A percentile compares a stretch with the other conserved stretches of the same genome.
Evolutionary conservation across 2,888 invertebrate genomes (phyloP).

Genomic region (Acholoe squamosa): DNA sequence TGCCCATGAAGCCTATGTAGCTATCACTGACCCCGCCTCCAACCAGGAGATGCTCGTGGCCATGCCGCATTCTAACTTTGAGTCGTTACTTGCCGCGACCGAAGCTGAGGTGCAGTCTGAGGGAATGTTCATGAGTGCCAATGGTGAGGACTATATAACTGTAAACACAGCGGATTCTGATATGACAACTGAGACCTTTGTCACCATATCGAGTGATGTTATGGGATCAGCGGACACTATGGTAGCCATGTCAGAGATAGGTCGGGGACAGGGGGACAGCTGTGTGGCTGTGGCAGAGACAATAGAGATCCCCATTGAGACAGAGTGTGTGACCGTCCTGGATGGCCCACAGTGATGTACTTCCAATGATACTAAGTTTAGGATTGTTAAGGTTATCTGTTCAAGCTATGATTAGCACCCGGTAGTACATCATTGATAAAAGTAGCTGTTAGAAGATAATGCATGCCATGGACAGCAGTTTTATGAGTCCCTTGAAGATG

Average conservation of each 20-base stretch:
- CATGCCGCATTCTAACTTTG: constrained; percentile 57
- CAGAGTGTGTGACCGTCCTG: constrained; percentile 47
- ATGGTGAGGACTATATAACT: constrained; percentile 46
- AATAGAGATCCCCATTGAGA: constrained; percentile 62
- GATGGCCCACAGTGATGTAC: not conserved
- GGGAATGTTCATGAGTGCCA: not conserved
- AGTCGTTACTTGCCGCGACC: constrained; percentile 57
- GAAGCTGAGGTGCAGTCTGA: constrained; percentile 1
- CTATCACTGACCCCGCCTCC: constrained; percentile 63
- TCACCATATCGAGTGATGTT: not conserved
- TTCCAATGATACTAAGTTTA: too few relatives aligned
- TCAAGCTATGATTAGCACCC: too few relatives aligned
- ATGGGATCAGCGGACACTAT: not conserved
- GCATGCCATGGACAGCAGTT: too few relatives aligned
- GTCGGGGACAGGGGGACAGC: not conserved
- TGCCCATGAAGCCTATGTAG: constrained; percentile 34
- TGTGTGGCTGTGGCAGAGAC: constrained; percentile 59
- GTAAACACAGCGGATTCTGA: not conserved
- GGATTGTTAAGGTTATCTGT: too few relatives aligned
- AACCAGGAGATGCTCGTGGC: constrained; percentile 63
- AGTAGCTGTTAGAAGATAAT: too few relatives aligned
- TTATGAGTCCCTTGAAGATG: too few relatives aligned
- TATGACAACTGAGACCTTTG: not conserved
- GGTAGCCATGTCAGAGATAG: not conserved
- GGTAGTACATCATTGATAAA: too few relatives aligned